These are phyloP conservation scores for Strix uralensis DNA, from an alignment of 2,113 vertebrate species.

Conservation along the genomic window DNA sequence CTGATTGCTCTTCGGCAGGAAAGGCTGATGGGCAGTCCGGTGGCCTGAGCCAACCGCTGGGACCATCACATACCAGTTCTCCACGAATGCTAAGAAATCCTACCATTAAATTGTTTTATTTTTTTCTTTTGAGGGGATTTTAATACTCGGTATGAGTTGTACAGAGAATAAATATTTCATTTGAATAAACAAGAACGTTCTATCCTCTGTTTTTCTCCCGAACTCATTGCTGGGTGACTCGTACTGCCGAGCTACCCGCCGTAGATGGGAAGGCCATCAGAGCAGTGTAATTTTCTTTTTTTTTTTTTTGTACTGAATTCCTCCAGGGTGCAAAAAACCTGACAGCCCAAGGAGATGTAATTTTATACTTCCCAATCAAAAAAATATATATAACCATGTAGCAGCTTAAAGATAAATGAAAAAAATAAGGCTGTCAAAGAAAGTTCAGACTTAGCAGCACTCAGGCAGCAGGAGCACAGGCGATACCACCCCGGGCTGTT, in stretches of 20 bases:
- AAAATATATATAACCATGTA: accelerated
- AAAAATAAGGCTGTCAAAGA: not conserved
- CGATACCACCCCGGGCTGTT: not conserved
- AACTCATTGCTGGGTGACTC: not conserved
- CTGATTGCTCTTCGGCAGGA: conserved; percentile 90
- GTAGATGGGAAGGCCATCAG: not conserved
- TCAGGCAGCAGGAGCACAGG: accelerated
- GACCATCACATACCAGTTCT: not conserved
- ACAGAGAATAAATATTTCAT: not conserved
- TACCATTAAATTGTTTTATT: accelerated
- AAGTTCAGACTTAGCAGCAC: not conserved
- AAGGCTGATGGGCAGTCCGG: conserved; percentile 93
- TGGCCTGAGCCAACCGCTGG: conserved; percentile 71
- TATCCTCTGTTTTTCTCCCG: accelerated
- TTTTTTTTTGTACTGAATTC: not conserved
- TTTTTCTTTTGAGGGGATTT: not conserved
- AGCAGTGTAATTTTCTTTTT: not conserved
- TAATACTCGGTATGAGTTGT: not conserved
- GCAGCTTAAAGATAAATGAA: not conserved
- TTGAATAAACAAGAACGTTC: not conserved
- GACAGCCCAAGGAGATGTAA: not conserved
- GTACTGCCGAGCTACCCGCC: not conserved
- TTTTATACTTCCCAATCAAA: not conserved
- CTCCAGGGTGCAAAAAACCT: not conserved
- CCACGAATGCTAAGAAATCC: not conserved